Percentiles rank a stretch among this genome's conserved stretches.
Evolutionary conservation across 2,888 invertebrate species (phyloP).

Genomic region (Noctua pronuba): DNA sequence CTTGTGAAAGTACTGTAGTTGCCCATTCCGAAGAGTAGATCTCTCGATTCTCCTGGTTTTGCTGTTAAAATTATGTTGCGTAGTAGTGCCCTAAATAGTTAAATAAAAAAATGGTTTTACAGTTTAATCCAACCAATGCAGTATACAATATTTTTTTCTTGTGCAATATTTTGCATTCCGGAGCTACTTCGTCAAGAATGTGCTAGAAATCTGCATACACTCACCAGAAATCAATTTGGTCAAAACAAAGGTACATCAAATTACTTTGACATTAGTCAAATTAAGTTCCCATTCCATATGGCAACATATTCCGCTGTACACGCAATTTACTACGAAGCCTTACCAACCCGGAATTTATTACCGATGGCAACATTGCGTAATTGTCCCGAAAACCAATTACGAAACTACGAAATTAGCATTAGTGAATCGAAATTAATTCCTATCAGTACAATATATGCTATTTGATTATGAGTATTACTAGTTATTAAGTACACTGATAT

Average conservation of each 20-base stretch:
- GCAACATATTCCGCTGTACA: constrained; percentile 12
- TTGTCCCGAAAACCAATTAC: constrained; percentile 61
- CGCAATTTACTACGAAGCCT: constrained; percentile 40
- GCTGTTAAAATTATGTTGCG: too few relatives aligned
- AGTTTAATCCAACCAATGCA: not conserved
- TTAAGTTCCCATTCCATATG: constrained; percentile 2
- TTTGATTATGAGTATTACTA: constrained; percentile 5
- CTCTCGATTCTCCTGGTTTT: too few relatives aligned
- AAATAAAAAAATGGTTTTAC: not conserved
- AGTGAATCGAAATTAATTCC: constrained; percentile 50
- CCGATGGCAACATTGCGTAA: constrained; percentile 41
- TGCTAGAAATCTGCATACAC: not conserved
- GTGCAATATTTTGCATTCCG: not conserved
- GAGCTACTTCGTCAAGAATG: not conserved
- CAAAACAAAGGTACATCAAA: not conserved
- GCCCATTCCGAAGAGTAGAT: too few relatives aligned
- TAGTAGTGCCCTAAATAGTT: not conserved
- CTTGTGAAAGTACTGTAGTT: too few relatives aligned
- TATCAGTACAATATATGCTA: not conserved
- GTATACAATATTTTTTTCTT: not conserved
- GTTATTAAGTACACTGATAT: not conserved
- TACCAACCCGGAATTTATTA: constrained; percentile 45
- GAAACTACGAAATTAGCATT: constrained; percentile 43
- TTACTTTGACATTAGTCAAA: not conserved
- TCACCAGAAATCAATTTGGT: not conserved